These are phyloP conservation scores for Aplysia californica DNA, from an alignment of 1,140 invertebrate species.

Conservation along the genomic window DNA sequence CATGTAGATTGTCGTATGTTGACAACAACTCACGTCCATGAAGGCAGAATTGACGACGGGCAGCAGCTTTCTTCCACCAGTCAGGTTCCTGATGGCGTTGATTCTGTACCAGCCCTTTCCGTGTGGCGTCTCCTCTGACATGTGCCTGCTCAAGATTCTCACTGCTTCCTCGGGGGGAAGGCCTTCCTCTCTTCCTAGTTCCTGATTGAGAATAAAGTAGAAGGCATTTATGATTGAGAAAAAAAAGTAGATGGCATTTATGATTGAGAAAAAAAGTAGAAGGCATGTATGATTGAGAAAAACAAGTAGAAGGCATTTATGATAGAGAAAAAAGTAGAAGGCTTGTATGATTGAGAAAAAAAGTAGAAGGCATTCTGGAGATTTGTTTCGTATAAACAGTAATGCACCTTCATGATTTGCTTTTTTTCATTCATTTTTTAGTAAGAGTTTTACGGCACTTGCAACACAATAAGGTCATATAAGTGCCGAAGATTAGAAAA, in stretches of 20 bases:
- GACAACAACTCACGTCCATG: conserved; percentile 53
- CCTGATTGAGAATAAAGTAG: conserved; percentile 50
- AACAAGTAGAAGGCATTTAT: conserved; percentile 59
- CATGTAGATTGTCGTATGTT: too few relatives aligned
- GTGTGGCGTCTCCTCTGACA: conserved; percentile 71
- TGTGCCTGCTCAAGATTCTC: conserved; percentile 72
- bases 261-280: conserved; percentile 35
- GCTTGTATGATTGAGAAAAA: not conserved
- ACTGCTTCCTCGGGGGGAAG: conserved; percentile 74
- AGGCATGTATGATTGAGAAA: not conserved
- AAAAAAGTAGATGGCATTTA: conserved; percentile 55
- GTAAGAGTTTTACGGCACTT: too few relatives aligned
- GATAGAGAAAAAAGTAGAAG: conserved; percentile 15
- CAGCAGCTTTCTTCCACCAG: conserved; percentile 68
- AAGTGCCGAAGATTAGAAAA: too few relatives aligned
- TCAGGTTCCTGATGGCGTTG: conserved; percentile 72
- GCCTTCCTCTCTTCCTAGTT: conserved; percentile 72
- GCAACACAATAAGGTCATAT: too few relatives aligned
- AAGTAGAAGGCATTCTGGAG: conserved; percentile 15
- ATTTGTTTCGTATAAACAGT: too few relatives aligned
- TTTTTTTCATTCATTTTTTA: too few relatives aligned
- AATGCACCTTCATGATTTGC: too few relatives aligned
- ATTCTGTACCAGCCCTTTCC: conserved; percentile 75
- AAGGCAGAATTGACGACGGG: conserved; percentile 50
- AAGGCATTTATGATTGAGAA: not conserved